Conservation (phyloP, 2,888 invertebrate genomes). For the Drosophila ezoana region DNA sequence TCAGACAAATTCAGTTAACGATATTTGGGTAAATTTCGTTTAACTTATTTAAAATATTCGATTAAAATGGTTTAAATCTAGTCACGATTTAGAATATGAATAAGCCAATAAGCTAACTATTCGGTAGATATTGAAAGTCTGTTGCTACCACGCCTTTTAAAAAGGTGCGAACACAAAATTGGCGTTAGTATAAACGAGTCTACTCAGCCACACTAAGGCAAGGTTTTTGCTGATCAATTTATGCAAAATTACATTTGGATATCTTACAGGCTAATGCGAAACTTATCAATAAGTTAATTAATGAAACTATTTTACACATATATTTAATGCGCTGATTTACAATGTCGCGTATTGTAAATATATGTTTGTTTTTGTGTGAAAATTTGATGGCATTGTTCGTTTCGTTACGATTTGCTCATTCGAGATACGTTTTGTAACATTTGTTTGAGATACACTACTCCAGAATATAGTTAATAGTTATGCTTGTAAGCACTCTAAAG, state of each 20-base stretch:
- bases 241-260: slow-evolving; percentile 13
- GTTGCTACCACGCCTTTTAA: slow-evolving; percentile 48
- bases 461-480: slow-evolving; percentile 10
- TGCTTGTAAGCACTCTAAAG: slow-evolving; percentile 58
- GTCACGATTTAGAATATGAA: slow-evolving; percentile 26
- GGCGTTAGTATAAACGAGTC: slow-evolving; percentile 34
- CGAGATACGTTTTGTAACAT: slow-evolving; percentile 36
- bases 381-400: slow-evolving; percentile 38
- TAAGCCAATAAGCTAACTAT: slow-evolving; percentile 37
- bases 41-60: slow-evolving; percentile 33
- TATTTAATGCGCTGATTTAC: slow-evolving; percentile 13
- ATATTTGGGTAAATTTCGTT: slow-evolving; percentile 33
- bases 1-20: slow-evolving; percentile 6
- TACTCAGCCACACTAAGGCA: slow-evolving; percentile 22
- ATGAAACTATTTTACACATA: slow-evolving; percentile 7
- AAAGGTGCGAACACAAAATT: slow-evolving; percentile 65
- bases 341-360: slow-evolving; percentile 29
- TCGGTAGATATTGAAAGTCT: slow-evolving; percentile 19
- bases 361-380: slow-evolving; percentile 9
- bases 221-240: slow-evolving; percentile 11
- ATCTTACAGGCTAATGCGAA: slow-evolving; percentile 23
- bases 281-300: slow-evolving; percentile 21
- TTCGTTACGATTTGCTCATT: slow-evolving; percentile 21
- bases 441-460: slow-evolving; percentile 40
- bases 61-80: slow-evolving; percentile 28